A percentile compares a stretch with the other conserved stretches of the same genome.
These are phyloP conservation scores for Microcebus murinus DNA, from an alignment of 2,113 vertebrate genomes.

Conservation along the genomic window DNA sequence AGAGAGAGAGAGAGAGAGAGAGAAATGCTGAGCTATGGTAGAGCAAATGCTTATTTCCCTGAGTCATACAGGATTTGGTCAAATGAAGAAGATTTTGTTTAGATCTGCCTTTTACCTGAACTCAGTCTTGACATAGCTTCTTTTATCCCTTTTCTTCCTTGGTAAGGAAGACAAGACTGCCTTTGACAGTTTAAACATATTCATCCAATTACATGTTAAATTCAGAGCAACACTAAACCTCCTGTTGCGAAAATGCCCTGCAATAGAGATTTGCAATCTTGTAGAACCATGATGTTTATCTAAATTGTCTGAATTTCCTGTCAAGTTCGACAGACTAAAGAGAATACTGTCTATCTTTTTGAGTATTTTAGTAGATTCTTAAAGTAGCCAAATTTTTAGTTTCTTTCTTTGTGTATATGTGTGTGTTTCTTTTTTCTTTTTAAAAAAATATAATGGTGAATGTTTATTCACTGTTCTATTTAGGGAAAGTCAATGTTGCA, in stretches of 20 bases:
- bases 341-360: not conserved
- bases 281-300: conserved; percentile 23
- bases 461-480: not conserved
- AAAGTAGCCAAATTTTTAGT: not conserved
- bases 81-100: not conserved
- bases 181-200: conserved; percentile 35
- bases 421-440: no score
- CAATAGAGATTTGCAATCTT: not conserved
- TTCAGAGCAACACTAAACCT: not conserved
- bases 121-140: not conserved
- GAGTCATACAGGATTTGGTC: not conserved
- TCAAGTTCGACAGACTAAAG: not conserved
- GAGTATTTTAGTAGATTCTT: not conserved
- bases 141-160: not conserved
- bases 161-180: not conserved
- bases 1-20: fast-evolving
- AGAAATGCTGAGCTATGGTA: not conserved
- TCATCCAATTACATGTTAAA: not conserved
- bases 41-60: not conserved
- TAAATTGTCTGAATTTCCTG: conserved; percentile 17
- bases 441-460: not conserved
- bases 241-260: not conserved
- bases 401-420: not conserved
- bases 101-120: not conserved
- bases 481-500: not conserved